Conservation (phyloP, 2,888 invertebrate genomes). For the Sicus ferrugineus region DNA sequence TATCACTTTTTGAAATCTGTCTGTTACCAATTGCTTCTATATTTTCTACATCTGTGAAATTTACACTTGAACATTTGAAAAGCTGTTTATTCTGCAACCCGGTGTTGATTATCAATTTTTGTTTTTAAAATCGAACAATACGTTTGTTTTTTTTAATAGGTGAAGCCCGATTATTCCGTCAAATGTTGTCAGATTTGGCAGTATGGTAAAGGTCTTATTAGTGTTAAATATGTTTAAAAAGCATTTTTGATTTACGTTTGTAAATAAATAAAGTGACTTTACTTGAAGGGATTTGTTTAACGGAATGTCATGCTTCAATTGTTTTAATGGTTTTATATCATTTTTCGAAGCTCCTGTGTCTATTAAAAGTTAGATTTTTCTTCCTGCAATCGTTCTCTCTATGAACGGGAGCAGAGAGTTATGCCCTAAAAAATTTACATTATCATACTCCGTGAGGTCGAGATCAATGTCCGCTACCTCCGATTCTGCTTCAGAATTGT, state of each 20-base stretch:
- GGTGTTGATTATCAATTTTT: slow-evolving; percentile 27
- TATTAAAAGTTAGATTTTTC: too few relatives aligned
- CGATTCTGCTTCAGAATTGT: not conserved
- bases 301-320: slow-evolving; percentile 11
- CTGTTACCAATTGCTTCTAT: slow-evolving; percentile 30
- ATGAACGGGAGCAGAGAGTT: slow-evolving; percentile 28
- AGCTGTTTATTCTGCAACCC: slow-evolving; percentile 37
- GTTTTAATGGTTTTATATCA: slow-evolving; percentile 28
- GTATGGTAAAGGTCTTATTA: slow-evolving; percentile 38
- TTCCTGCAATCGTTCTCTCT: slow-evolving; percentile 30
- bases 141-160: slow-evolving; percentile 38
- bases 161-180: slow-evolving; percentile 42
- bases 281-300: slow-evolving; percentile 24
- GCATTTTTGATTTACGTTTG: slow-evolving; percentile 38
- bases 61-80: slow-evolving; percentile 38
- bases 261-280: slow-evolving; percentile 33
- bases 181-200: slow-evolving; percentile 36
- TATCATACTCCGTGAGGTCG: slow-evolving; percentile 9
- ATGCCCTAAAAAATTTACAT: slow-evolving; percentile 28
- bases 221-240: slow-evolving; percentile 34
- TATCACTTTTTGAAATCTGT: slow-evolving; percentile 33
- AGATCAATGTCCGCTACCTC: slow-evolving; percentile 7
- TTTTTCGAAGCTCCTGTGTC: slow-evolving; percentile 31
- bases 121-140: slow-evolving; percentile 37
- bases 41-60: slow-evolving; percentile 37